These are phyloP conservation scores for Tetragnatha montana DNA, from an alignment of 2,888 invertebrate species.

Conservation along the genomic window DNA sequence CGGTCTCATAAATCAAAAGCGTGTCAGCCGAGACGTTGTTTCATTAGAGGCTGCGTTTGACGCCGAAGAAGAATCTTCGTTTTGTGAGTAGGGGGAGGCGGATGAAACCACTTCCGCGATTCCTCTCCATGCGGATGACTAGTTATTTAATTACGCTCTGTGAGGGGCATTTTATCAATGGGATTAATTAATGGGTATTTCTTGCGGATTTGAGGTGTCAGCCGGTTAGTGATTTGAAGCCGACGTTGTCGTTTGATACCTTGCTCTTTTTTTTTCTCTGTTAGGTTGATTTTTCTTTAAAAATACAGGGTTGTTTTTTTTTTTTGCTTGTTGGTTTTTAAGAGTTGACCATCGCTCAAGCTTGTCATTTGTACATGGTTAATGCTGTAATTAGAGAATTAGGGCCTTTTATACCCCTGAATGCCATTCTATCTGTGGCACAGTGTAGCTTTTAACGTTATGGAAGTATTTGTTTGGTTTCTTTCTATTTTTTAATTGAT, in stretches of 20 bases:
- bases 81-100: slow-evolving; percentile 46
- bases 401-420: too few species aligned
- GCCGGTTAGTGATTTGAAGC: not conserved
- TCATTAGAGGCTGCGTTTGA: slow-evolving; percentile 57
- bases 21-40: slow-evolving; percentile 66
- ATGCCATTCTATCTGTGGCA: too few species aligned
- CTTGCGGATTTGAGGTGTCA: slow-evolving; percentile 39
- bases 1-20: slow-evolving; percentile 64
- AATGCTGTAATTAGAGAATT: too few species aligned
- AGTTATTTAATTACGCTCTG: slow-evolving; percentile 59
- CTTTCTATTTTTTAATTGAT: too few species aligned
- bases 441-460: too few species aligned
- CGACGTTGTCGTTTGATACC: too few species aligned
- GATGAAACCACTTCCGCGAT: slow-evolving; percentile 59
- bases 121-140: slow-evolving; percentile 32
- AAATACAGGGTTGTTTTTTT: too few species aligned
- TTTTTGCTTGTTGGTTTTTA: not conserved
- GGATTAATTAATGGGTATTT: slow-evolving; percentile 57
- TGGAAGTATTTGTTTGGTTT: too few species aligned
- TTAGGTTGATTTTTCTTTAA: too few species aligned
- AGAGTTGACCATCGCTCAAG: not conserved
- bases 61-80: slow-evolving; percentile 51
- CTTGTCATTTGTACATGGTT: too few species aligned
- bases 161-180: slow-evolving; percentile 54
- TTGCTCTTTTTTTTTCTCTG: too few species aligned